These are phyloP conservation scores for Sphaerolaimus hirsutus DNA, from an alignment of 2,888 invertebrate genomes.

Conservation along the genomic window DNA sequence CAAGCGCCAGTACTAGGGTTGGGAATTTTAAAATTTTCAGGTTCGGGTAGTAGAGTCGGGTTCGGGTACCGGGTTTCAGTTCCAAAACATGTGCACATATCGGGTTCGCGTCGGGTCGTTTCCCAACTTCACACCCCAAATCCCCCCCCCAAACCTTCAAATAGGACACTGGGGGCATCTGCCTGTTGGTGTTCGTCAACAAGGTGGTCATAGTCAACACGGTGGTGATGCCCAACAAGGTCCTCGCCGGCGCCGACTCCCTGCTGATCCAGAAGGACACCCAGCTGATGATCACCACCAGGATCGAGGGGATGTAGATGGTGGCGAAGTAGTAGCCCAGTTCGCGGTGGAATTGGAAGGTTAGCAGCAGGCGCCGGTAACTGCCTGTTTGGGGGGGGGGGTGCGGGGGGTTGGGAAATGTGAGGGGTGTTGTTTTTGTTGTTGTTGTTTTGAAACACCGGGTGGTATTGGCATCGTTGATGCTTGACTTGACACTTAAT, in stretches of 20 bases:
- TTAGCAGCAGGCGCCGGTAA: neutral
- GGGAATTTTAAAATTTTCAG: too few species aligned
- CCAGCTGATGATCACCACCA: slow-evolving; percentile 31
- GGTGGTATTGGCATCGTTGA: too few species aligned
- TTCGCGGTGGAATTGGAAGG: slow-evolving; percentile 37
- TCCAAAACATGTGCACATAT: too few species aligned
- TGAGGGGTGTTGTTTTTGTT: neutral
- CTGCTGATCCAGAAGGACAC: slow-evolving; percentile 19
- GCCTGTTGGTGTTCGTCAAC: slow-evolving; percentile 41
- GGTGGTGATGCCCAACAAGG: slow-evolving; percentile 15
- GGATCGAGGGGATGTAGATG: slow-evolving; percentile 61
- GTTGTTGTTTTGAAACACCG: too few species aligned
- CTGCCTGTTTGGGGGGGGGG: slow-evolving; percentile 7
- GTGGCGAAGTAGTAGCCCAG: slow-evolving; percentile 97
- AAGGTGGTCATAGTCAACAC: slow-evolving; percentile 41
- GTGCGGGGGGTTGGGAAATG: neutral
- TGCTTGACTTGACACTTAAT: too few species aligned
- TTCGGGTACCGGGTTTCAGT: too few species aligned
- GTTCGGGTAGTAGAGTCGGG: too few species aligned
- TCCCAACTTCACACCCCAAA: neutral
- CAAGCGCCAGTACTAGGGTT: too few species aligned
- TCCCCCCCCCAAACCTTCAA: too few species aligned
- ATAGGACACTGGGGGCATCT: neutral
- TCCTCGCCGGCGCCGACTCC: slow-evolving; percentile 16
- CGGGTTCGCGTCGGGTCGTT: too few species aligned